Evolutionary conservation across 2,888 invertebrate genomes (phyloP).

Genomic region (Cordilura impudica): DNA sequence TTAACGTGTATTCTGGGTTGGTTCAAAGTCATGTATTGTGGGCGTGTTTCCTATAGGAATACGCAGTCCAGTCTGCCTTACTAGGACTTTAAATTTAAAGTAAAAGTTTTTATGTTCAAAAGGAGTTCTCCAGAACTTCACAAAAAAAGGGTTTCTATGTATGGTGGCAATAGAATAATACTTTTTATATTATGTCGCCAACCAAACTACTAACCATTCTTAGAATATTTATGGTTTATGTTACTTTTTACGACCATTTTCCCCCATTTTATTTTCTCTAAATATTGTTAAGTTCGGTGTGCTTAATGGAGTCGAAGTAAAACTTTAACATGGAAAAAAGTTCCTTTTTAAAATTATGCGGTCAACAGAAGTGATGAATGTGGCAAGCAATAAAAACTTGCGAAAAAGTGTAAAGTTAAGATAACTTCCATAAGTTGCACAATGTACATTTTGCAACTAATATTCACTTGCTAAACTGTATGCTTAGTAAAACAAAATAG

Average conservation of each 20-base stretch:
- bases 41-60: slow-evolving; percentile 31
- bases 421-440: slow-evolving; percentile 58
- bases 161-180: slow-evolving; percentile 28
- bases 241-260: not conserved
- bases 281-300: slow-evolving; percentile 44
- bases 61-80: slow-evolving; percentile 12
- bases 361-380: slow-evolving; percentile 61
- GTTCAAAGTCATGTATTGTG: slow-evolving; percentile 50
- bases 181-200: slow-evolving; percentile 44
- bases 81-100: slow-evolving; percentile 20
- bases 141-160: slow-evolving; percentile 1
- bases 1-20: slow-evolving; percentile 50
- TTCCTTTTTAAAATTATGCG: slow-evolving; percentile 59
- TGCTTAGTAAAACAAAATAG: not conserved
- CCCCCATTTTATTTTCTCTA: not conserved
- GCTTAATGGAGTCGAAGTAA: slow-evolving; percentile 62
- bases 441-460: slow-evolving; percentile 51
- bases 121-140: not conserved
- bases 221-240: not conserved
- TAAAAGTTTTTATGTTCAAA: slow-evolving; percentile 44
- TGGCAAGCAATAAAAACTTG: slow-evolving; percentile 59
- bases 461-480: slow-evolving; percentile 51
- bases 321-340: slow-evolving; percentile 46
- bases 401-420: slow-evolving; percentile 58
- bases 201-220: not conserved